phyloP scores from a whole-genome alignment of 2,888 invertebrate genomes.

The Latrodectus hesperus region DNA sequence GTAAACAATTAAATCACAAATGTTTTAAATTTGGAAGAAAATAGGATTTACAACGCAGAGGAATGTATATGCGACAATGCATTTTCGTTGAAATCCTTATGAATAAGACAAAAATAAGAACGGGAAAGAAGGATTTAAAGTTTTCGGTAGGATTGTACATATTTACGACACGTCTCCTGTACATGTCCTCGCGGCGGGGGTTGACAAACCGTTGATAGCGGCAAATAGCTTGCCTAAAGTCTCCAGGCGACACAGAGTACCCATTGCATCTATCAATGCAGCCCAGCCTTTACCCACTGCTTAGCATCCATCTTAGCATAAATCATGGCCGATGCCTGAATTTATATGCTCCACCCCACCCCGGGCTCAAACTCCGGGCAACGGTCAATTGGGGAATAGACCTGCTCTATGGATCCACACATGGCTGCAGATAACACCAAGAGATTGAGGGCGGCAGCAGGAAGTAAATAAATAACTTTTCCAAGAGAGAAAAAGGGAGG shows the following conservation, averaged over 20 bases:
- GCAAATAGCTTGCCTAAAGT: conserved; percentile 58
- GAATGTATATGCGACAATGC: too few species aligned
- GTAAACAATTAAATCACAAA: too few species aligned
- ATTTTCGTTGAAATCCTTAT: too few species aligned
- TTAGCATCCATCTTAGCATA: conserved; percentile 22
- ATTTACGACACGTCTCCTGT: conserved; percentile 32
- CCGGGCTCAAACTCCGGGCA: conserved; percentile 7
- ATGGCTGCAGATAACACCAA: conserved; percentile 34
- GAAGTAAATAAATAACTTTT: conserved; percentile 58
- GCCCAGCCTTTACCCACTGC: conserved; percentile 9
- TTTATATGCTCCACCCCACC: conserved; percentile 24
- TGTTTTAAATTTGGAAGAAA: too few species aligned
- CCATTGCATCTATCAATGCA: conserved; percentile 60
- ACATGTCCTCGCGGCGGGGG: conserved; percentile 27
- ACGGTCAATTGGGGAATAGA: conserved; percentile 66
- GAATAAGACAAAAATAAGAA: not conserved
- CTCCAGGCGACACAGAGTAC: conserved; percentile 59
- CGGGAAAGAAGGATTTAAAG: conserved; percentile 30
- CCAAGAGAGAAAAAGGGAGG: not conserved
- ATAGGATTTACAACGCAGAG: too few species aligned
- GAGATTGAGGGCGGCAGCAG: conserved; percentile 41
- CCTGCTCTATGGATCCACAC: conserved; percentile 14
- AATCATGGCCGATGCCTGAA: conserved; percentile 51
- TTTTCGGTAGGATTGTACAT: conserved; percentile 13
- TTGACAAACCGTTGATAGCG: conserved; percentile 54